phyloP scores from a whole-genome alignment of 2,888 invertebrate species.

The Baccha elongata region DNA sequence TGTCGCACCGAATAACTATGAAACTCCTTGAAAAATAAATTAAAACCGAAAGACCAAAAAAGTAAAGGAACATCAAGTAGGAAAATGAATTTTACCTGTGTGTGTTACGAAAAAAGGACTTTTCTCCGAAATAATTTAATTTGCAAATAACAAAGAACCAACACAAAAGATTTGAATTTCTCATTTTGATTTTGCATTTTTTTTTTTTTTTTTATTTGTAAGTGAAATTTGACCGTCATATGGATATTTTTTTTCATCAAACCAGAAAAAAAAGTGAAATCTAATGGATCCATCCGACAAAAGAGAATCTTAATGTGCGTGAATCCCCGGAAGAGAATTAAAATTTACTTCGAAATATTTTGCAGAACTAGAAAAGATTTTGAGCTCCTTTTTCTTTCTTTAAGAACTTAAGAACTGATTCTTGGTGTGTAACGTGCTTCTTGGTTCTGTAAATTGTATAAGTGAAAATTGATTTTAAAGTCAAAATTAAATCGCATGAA shows the following conservation, averaged over 20 bases:
- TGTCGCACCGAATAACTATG: neutral
- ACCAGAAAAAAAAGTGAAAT: neutral
- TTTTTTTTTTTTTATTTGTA: no score
- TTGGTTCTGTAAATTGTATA: no score
- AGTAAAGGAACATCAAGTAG: neutral
- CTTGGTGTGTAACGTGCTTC: no score
- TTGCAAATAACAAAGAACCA: neutral
- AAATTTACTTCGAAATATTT: no score
- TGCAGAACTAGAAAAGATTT: no score
- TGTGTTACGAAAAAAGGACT: neutral
- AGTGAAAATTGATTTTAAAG: no score
- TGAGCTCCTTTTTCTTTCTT: no score
- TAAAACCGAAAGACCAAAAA: neutral
- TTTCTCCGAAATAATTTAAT: neutral
- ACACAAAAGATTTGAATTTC: neutral
- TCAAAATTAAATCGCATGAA: no score
- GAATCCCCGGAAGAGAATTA: neutral
- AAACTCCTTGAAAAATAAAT: neutral
- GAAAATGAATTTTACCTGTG: neutral
- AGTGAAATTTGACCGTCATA: neutral
- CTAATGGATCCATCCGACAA: no score
- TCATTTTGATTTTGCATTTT: neutral
- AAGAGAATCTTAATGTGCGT: no score
- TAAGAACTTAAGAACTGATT: no score
- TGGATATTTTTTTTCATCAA: neutral